Percentiles rank a stretch among this genome's conserved stretches.
Conservation (phyloP, 2,888 invertebrate species). For the Oegoconia quadripuncta region DNA sequence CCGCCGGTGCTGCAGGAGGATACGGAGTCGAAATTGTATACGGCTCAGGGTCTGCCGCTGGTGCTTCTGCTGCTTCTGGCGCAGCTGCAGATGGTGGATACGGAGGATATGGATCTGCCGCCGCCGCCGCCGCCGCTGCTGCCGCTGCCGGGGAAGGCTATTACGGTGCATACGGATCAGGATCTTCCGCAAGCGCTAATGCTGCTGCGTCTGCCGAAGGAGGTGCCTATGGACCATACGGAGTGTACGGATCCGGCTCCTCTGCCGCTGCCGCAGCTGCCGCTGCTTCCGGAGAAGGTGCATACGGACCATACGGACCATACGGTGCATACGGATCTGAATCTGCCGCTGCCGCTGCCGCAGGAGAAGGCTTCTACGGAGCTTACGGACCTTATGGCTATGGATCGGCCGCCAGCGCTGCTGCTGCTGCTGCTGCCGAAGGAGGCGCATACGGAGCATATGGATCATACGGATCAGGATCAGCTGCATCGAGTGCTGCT, state of each 20-base stretch:
- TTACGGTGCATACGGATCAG: neutral
- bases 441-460: conserved; percentile 2
- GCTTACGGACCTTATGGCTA: neutral
- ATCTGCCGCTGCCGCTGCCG: neutral
- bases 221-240: conserved; percentile 2
- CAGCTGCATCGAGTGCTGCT: neutral
- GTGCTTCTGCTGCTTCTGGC: neutral
- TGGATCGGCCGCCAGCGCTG: neutral
- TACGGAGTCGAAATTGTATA: conserved; percentile 6
- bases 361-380: neutral
- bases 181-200: neutral
- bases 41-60: conserved; percentile 3
- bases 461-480: neutral
- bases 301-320: conserved; percentile 2
- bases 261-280: conserved; percentile 1
- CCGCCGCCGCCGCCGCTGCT: conserved; percentile 4
- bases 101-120: neutral
- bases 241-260: neutral
- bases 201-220: neutral
- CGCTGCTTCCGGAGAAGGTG: neutral
- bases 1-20: conserved; percentile 3
- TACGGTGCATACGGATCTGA: neutral
- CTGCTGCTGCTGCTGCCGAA: conserved; percentile 1
- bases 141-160: neutral
- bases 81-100: conserved; percentile 2